Conservation (phyloP, 2,113 vertebrate species). For the Otolemur garnettii region DNA sequence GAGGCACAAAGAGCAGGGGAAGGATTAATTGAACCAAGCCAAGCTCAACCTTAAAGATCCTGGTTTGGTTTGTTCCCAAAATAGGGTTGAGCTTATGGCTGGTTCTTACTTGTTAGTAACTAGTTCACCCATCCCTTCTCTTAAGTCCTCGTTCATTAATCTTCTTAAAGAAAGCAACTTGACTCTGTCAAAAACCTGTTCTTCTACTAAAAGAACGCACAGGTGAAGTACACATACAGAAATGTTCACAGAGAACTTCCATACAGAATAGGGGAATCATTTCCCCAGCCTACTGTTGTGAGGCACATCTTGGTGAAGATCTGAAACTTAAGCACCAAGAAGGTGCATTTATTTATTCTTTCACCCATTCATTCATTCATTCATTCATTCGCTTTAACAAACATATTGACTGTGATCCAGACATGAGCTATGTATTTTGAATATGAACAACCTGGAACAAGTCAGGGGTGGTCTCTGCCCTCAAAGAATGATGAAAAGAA, state of each 20-base stretch:
- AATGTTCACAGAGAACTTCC: slow-evolving; percentile 3
- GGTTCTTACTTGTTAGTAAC: slow-evolving; percentile 84
- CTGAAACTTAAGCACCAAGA: not conserved
- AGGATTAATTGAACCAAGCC: slow-evolving; percentile 79
- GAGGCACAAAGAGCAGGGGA: slow-evolving; percentile 63
- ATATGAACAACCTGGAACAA: not conserved
- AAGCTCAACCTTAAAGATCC: slow-evolving; percentile 80
- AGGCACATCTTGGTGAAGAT: not conserved
- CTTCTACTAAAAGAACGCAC: slow-evolving; percentile 65
- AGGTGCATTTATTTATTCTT: not conserved
- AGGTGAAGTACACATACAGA: slow-evolving; percentile 11
- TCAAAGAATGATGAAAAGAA: not conserved
- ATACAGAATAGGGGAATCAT: not conserved
- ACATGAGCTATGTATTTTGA: not conserved
- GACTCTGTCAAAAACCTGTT: slow-evolving; percentile 79
- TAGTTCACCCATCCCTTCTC: slow-evolving; percentile 80
- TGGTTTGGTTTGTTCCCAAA: slow-evolving; percentile 78
- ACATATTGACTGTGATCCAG: not conserved
- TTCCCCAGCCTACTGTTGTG: not conserved
- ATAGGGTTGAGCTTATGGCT: slow-evolving; percentile 77
- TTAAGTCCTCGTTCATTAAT: slow-evolving; percentile 83
- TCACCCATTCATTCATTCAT: not conserved
- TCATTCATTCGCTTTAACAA: not conserved
- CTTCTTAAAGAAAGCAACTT: slow-evolving; percentile 79
- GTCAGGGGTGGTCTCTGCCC: not conserved